A percentile compares a stretch with the other conserved stretches of the same genome.
Evolutionary conservation across 2,888 invertebrate genomes (phyloP).

Genomic region (Drosophila multiciliata): DNA sequence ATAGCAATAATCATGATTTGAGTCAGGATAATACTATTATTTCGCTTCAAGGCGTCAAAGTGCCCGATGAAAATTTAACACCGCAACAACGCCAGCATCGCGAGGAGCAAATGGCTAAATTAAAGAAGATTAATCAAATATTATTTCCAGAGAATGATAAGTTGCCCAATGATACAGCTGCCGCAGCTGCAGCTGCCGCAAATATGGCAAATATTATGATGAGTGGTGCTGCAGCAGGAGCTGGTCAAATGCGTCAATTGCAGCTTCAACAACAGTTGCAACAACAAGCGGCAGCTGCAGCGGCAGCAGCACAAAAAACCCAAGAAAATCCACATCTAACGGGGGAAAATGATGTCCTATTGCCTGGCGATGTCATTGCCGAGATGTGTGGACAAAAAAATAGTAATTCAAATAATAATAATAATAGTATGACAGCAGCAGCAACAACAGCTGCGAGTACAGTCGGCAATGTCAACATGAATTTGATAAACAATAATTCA

Average conservation of each 20-base stretch:
- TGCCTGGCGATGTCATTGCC: constrained; percentile 34
- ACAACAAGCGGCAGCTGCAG: constrained; percentile 40
- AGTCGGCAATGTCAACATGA: constrained; percentile 47
- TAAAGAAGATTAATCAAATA: constrained; percentile 96
- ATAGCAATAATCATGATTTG: constrained; percentile 55
- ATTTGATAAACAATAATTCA: constrained; percentile 52
- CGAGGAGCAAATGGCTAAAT: constrained; percentile 95
- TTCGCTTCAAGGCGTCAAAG: constrained; percentile 92
- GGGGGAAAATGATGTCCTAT: constrained; percentile 48
- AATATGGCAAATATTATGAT: constrained; percentile 56
- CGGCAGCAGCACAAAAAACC: constrained; percentile 47
- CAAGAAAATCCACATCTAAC: constrained; percentile 11
- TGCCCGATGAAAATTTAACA: constrained; percentile 97
- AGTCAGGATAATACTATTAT: constrained; percentile 85
- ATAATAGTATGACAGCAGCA: constrained; percentile 35
- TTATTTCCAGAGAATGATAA: constrained; percentile 92
- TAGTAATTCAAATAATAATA: constrained; percentile 41
- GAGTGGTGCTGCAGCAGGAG: constrained; percentile 41
- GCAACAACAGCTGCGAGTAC: neutral
- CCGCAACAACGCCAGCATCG: constrained; percentile 97
- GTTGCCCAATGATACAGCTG: constrained; percentile 40
- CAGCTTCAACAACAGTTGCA: constrained; percentile 45
- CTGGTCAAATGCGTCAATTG: constrained; percentile 58
- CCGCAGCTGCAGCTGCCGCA: constrained; percentile 15
- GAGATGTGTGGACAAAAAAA: constrained; percentile 13